Conservation (phyloP, 1,140 invertebrate genomes). For the Cyrtorhinus lividipennis region DNA sequence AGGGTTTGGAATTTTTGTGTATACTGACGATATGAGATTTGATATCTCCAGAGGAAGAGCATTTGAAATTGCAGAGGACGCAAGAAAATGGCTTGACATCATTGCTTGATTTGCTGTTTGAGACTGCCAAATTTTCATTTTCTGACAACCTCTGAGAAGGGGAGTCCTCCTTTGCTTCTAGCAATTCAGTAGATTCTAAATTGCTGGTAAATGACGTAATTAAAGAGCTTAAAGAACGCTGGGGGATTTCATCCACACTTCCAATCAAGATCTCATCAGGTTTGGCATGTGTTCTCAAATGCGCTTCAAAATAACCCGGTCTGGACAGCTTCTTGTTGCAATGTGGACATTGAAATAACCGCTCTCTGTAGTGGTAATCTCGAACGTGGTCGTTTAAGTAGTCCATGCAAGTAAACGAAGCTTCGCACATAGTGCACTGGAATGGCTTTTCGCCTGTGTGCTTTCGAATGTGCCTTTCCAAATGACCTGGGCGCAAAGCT, state of each 20-base stretch:
- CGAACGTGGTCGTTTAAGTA: background rate
- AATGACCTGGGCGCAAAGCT: background rate
- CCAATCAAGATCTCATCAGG: background rate
- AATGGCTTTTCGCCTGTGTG: background rate
- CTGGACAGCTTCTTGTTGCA: background rate
- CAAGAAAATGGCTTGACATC: background rate
- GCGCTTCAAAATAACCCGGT: background rate
- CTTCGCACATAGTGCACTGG: background rate
- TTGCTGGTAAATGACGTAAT: too few relatives aligned
- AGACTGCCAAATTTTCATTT: too few relatives aligned
- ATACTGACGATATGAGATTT: background rate
- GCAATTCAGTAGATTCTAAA: too few relatives aligned
- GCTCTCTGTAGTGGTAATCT: background rate
- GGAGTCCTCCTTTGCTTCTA: too few relatives aligned
- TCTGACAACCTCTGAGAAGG: too few relatives aligned
- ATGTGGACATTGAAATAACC: background rate
- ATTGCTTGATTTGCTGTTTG: too few relatives aligned
- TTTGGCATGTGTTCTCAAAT: background rate
- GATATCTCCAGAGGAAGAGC: background rate
- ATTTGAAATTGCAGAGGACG: background rate
- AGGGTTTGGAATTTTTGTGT: background rate
- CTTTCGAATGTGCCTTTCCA: background rate
- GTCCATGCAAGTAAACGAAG: background rate
- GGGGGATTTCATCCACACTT: too few relatives aligned
- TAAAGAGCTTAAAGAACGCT: too few relatives aligned